Conservation (phyloP, 2,797 vertebrate genomes). For the Sebastes ruberrimus region DNA sequence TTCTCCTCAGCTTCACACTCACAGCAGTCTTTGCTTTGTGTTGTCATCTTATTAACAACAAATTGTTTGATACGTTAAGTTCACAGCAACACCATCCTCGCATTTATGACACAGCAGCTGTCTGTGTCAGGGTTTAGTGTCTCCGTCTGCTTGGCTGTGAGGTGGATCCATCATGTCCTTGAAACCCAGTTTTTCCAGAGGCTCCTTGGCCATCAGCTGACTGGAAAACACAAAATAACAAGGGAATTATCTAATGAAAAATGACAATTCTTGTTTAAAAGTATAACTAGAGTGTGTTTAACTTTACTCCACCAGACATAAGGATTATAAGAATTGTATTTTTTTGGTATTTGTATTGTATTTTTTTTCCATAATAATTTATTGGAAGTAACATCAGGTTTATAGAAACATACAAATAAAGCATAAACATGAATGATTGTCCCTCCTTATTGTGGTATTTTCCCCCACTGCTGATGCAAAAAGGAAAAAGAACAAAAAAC, state of each 20-base stretch:
- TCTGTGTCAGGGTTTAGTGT: conserved; percentile 51
- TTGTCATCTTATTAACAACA: background rate
- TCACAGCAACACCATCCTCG: background rate
- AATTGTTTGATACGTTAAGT: background rate
- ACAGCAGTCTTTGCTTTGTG: background rate
- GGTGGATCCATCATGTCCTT: conserved; percentile 82
- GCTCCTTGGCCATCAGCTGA: conserved; percentile 91
- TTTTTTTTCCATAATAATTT: too few relatives aligned
- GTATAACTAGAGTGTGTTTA: background rate
- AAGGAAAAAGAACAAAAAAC: too few relatives aligned
- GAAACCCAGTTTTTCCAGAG: conserved; percentile 91
- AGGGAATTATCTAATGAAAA: background rate
- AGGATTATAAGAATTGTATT: background rate
- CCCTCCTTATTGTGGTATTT: too few relatives aligned
- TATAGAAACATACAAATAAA: too few relatives aligned
- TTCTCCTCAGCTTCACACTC: background rate
- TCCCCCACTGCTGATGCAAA: too few relatives aligned
- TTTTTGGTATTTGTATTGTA: background rate
- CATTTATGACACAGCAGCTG: background rate
- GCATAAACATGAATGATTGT: too few relatives aligned
- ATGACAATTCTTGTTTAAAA: background rate
- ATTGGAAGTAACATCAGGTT: too few relatives aligned
- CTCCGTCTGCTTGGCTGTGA: conserved; percentile 62
- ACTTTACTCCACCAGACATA: background rate
- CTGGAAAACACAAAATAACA: conserved; percentile 29